Conservation (phyloP, 2,113 vertebrate genomes). For the Ceuthmochares aereus region DNA sequence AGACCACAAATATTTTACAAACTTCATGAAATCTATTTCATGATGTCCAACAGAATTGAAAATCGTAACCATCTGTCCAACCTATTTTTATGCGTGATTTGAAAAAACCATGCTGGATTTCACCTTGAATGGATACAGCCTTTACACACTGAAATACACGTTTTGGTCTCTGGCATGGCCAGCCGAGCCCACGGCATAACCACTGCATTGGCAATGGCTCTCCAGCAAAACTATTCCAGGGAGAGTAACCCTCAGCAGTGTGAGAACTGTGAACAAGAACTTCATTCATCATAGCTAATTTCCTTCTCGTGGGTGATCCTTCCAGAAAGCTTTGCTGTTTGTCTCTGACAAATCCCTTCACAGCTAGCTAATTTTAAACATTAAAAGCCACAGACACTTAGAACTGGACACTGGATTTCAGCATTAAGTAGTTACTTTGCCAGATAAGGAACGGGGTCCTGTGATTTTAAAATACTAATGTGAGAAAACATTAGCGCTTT, state of each 20-base stretch:
- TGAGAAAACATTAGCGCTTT: not conserved
- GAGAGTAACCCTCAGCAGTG: not conserved
- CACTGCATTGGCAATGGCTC: not conserved
- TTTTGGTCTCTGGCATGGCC: not conserved
- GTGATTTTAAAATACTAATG: not conserved
- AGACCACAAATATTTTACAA: not conserved
- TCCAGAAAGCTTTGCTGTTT: not conserved
- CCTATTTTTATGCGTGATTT: not conserved
- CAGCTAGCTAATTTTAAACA: not conserved
- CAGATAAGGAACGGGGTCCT: not conserved
- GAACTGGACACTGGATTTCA: not conserved
- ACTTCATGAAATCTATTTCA: not conserved
- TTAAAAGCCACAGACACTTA: not conserved
- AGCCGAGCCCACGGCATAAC: not conserved
- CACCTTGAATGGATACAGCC: not conserved
- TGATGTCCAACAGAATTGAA: not conserved
- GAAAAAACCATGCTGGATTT: not conserved
- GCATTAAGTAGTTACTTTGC: not conserved
- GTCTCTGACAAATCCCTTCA: constrained; percentile 5
- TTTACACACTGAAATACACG: not conserved
- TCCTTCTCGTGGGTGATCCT: constrained; percentile 21
- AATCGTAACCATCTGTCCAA: not conserved
- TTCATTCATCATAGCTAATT: not conserved
- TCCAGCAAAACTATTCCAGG: not conserved
- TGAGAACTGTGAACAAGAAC: not conserved